phyloP scores from a whole-genome alignment of 2,113 vertebrate genomes.

The Glaucidium brasilianum region DNA sequence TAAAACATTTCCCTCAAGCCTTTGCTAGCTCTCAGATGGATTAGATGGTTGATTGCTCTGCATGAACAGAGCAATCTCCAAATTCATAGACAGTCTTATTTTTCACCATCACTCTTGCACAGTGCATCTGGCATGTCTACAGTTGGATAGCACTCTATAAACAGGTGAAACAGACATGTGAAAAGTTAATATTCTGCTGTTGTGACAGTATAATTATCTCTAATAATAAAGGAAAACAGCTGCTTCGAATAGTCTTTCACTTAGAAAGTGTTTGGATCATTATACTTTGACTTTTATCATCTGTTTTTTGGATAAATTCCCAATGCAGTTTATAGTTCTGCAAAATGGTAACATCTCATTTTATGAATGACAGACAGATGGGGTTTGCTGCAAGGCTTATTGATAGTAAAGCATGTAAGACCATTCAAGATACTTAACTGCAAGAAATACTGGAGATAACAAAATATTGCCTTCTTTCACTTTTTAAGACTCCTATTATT shows the following conservation, averaged over 20 bases:
- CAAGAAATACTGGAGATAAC: conserved; percentile 48
- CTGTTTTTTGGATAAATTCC: conserved; percentile 27
- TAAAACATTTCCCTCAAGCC: background rate
- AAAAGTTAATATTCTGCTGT: conserved; percentile 44
- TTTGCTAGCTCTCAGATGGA: background rate
- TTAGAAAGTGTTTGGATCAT: conserved; percentile 9
- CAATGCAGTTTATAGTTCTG: conserved; percentile 16
- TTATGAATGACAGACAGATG: conserved; percentile 51
- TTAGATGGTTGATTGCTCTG: background rate
- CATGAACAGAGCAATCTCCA: background rate
- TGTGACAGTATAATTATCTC: conserved; percentile 57
- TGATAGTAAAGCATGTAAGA: background rate
- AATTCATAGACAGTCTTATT: fast-evolving
- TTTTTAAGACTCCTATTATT: background rate
- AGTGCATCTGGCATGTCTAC: background rate
- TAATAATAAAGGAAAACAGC: conserved; percentile 59
- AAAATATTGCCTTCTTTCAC: background rate
- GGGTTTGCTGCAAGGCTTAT: conserved; percentile 18
- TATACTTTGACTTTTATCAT: conserved; percentile 45
- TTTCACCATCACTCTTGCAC: background rate
- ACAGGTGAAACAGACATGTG: conserved; percentile 29
- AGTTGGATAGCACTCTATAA: conserved; percentile 6
- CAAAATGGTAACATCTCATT: conserved; percentile 14
- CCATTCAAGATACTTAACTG: conserved; percentile 7
- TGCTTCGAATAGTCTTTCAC: conserved; percentile 29